Evolutionary conservation across 2,113 vertebrate genomes (phyloP), one percentile per base, ranked within the genome.

Genomic region (Aptenodytes patagonicus): DNA sequence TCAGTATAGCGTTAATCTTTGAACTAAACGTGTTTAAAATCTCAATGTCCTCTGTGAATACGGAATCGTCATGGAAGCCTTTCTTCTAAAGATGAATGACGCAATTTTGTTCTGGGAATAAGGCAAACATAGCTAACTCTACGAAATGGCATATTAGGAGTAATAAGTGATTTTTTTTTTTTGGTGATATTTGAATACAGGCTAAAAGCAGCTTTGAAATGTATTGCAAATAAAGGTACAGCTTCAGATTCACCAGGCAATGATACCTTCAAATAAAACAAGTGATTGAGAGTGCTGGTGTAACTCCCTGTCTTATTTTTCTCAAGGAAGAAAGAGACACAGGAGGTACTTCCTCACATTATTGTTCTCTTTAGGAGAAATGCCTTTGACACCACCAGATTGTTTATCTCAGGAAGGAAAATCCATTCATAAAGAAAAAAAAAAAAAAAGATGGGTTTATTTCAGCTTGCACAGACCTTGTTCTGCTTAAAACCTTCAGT

Each of bases 401-500:
- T 54, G 31, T 82, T 89, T 78, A 72, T 57, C 82, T 83, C 17
- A n/a, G 20, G 70, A 68, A 78, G 15, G 17, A 89, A 55, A 77
- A 61, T 16, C 7, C 3, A 34, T 46, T 75, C 4, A 0, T 32
- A 21, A 31, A 15, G 17, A 2, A 1, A 21, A 55, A n/a, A 55
- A n/a, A 29, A 31, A 32, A 25, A 34, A 34, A 21, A 26, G 6
- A 31, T 6, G 6, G 10, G 5, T 47, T 64, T 93, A 13, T 60
- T 90, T 64, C 44, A 70, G 13, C 19, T 60, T 79, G 26, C 4
- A 1, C n/a, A 60, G 55, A 11, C 28, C 10, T 44, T 54, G 13
- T 26, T 68, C 49, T 65, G 44, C 38, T 64, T 42, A 70, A 79
- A 79, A 24, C 12, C 8, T 83, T 44, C 72, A 76, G 8, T 80